Percentiles rank a stretch among this genome's conserved stretches.
phyloP scores from a whole-genome alignment of 2,888 invertebrate species.

The Athalia circularis region DNA sequence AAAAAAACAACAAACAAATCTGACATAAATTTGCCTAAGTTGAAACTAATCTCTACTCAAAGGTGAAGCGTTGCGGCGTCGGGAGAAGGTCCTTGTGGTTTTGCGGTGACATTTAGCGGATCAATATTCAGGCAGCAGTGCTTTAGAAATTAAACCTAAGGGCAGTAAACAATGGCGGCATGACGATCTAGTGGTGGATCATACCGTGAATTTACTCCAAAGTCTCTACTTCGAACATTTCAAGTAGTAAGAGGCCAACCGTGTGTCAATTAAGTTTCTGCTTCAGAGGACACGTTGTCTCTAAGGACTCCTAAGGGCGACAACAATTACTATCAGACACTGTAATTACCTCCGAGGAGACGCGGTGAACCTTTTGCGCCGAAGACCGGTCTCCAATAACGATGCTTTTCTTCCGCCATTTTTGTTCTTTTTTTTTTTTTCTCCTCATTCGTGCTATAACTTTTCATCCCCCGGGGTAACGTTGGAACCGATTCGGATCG shows the following conservation, averaged over 20 bases:
- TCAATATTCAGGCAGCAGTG: conserved; percentile 12
- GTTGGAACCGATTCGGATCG: too few species aligned
- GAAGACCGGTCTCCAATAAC: too few species aligned
- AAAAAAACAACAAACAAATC: too few species aligned
- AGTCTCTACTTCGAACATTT: conserved; percentile 19
- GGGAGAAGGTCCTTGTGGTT: background rate
- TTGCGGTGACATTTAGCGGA: background rate
- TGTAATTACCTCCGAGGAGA: background rate
- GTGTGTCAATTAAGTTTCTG: conserved; percentile 38
- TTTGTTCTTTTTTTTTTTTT: too few species aligned
- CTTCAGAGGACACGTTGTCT: conserved; percentile 27
- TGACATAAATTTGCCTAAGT: too few species aligned
- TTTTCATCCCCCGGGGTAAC: too few species aligned
- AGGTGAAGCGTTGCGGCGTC: background rate
- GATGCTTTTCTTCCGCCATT: too few species aligned
- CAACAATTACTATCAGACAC: conserved; percentile 6
- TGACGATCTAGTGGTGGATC: conserved; percentile 17
- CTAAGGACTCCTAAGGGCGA: conserved; percentile 31
- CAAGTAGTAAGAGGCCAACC: background rate
- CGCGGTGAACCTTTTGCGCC: conserved; percentile 8
- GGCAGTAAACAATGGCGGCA: conserved; percentile 22
- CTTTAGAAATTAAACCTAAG: conserved; percentile 7
- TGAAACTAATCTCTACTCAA: too few species aligned
- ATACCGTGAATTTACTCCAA: conserved; percentile 27
- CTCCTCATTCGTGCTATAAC: too few species aligned